Conservation (phyloP, 2,888 invertebrate species). For the Xylota sylvarum region DNA sequence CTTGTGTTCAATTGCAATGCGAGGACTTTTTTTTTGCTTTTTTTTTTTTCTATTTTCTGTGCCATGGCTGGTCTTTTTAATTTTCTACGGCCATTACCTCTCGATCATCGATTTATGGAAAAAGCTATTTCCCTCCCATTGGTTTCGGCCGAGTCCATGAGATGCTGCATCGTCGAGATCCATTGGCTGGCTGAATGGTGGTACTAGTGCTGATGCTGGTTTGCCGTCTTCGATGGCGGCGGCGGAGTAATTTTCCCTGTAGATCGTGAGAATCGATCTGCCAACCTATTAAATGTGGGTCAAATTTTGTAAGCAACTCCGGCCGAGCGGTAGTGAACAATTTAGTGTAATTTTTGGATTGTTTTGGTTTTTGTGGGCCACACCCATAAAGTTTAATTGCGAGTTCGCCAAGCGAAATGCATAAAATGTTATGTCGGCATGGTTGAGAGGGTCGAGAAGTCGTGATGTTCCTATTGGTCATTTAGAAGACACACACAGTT, state of each 20-base stretch:
- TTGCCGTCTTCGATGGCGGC: conserved; percentile 44
- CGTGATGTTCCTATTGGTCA: conserved; percentile 71
- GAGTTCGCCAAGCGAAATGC: conserved; percentile 29
- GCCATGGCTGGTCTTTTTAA: conserved; percentile 67
- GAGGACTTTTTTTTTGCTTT: conserved; percentile 63
- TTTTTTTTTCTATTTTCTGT: conserved; percentile 31
- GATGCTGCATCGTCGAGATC: conserved; percentile 59
- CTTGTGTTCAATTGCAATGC: conserved; percentile 43
- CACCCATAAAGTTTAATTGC: conserved; percentile 76
- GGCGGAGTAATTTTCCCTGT: conserved; percentile 62
- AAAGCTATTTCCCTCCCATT: conserved; percentile 70
- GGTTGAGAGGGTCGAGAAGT: conserved; percentile 20
- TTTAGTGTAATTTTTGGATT: conserved; percentile 60
- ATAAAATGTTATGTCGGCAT: conserved; percentile 34
- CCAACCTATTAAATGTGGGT: conserved; percentile 77
- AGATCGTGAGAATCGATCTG: conserved; percentile 77
- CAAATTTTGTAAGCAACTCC: conserved; percentile 70
- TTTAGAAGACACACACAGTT: conserved; percentile 41
- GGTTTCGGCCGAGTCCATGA: conserved; percentile 48
- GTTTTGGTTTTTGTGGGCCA: conserved; percentile 55
- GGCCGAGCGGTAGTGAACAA: conserved; percentile 52
- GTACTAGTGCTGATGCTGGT: conserved; percentile 48
- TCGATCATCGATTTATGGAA: conserved; percentile 76
- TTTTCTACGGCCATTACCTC: conserved; percentile 75
- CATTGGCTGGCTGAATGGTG: conserved; percentile 51